A percentile compares a stretch with the other conserved stretches of the same genome.
phyloP scores from a whole-genome alignment of 2,888 invertebrate genomes.

The Perizoma flavofasciatum region DNA sequence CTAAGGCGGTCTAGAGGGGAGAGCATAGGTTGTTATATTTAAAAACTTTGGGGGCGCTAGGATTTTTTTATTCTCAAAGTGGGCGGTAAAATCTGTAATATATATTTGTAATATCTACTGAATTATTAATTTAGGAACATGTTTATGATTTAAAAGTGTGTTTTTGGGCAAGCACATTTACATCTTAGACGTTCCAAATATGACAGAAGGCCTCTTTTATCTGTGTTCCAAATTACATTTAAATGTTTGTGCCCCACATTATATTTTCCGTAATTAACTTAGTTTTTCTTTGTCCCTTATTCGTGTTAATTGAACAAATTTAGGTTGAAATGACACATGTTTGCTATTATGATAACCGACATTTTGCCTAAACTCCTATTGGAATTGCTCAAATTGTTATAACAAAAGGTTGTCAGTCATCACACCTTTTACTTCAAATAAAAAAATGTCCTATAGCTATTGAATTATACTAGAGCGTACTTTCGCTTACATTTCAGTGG shows the following conservation, averaged over 20 bases:
- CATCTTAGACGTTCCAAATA: conserved; percentile 12
- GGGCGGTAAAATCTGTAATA: no score
- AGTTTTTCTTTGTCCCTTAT: conserved; percentile 65
- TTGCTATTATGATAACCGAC: conserved; percentile 19
- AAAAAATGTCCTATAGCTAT: conserved; percentile 4
- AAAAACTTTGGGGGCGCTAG: no score
- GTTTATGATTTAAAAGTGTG: neutral
- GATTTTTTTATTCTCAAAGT: no score
- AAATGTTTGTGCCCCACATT: conserved; percentile 71
- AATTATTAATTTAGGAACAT: neutral
- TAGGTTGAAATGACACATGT: conserved; percentile 55
- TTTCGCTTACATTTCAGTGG: conserved; percentile 27
- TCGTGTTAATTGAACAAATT: conserved; percentile 67
- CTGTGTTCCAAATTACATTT: conserved; percentile 65
- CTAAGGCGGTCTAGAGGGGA: no score
- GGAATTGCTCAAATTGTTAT: conserved; percentile 1
- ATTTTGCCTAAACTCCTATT: neutral
- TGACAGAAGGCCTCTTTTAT: conserved; percentile 39
- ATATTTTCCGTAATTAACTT: conserved; percentile 60
- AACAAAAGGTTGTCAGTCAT: no score
- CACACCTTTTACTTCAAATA: no score
- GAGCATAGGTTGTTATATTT: no score
- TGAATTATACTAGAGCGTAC: conserved; percentile 20
- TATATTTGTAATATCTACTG: no score
- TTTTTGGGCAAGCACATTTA: neutral